phyloP scores from a whole-genome alignment of 2,888 invertebrate species.

The Caenorhabditis afra region DNA sequence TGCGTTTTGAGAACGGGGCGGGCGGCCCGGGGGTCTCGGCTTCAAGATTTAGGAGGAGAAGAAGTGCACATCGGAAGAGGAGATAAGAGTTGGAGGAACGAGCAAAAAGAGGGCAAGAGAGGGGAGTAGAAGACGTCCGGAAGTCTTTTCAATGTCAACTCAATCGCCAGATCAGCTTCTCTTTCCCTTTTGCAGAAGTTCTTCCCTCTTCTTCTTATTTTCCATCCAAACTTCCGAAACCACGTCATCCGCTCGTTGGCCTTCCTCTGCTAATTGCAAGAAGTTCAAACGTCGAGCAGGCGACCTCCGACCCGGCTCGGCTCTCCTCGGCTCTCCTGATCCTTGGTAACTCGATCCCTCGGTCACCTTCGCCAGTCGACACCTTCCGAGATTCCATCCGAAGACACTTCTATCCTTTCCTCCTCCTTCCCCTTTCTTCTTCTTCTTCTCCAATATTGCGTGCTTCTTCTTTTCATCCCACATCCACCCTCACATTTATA shows the following conservation, averaged over 20 bases:
- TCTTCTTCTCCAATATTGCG: not conserved
- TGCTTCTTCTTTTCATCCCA: not conserved
- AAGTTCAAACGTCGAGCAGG: not conserved
- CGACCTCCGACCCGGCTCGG: no score
- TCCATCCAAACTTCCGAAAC: not conserved
- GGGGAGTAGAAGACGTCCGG: no score
- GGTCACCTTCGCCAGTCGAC: not conserved
- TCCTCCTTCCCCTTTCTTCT: not conserved
- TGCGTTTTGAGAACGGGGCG: conserved; percentile 19
- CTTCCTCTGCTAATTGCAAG: not conserved
- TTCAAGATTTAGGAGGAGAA: conserved; percentile 14
- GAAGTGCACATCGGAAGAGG: conserved; percentile 31
- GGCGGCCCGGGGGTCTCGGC: conserved; percentile 22
- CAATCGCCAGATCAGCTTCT: conserved; percentile 15
- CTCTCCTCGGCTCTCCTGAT: no score
- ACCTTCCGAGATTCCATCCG: no score
- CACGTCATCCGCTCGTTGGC: not conserved
- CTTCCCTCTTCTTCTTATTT: not conserved
- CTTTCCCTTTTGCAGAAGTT: not conserved
- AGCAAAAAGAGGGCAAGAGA: not conserved
- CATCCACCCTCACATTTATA: conserved; percentile 56
- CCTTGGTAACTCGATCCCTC: conserved; percentile 11
- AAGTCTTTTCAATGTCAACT: conserved; percentile 22
- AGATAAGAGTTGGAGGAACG: conserved; percentile 5
- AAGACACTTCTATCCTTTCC: no score